Evolutionary conservation across 37 sponge, comb jelly and placozoan species (phyloP), one percentile per base, ranked within the genome.

Genomic region (Axinella damicornis): DNA sequence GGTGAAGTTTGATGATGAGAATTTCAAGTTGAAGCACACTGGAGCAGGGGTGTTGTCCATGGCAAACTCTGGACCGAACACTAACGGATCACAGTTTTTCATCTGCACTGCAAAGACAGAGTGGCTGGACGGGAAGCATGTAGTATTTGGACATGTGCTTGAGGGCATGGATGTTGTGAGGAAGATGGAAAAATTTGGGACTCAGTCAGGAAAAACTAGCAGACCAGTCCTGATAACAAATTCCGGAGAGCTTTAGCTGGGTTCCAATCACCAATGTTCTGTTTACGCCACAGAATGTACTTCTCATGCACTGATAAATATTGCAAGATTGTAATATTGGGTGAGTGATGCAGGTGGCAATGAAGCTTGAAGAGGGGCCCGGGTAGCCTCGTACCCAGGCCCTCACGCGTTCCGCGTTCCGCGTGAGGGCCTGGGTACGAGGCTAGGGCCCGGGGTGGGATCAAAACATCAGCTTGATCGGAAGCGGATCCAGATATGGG

Each of bases 61-160:
- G 98, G 98, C 98, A 22, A 97, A 97, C 56, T 87, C 92, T 78
- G 98, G 98, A 13, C 91, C 93, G 0, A 83, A 93, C 46, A 95
- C 98, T 18, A 97, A 97, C 55, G 89, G 98, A 9, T 97, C 96
- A 31, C 98, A 97, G 69, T 97, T 97, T 69, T 97, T 97, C 33
- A 82, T 97, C 14, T 85, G 88, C 65, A 71, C 78, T 11, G 96
- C 85, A 25, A 95, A 93, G 71, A 90, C 96, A 1, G 90, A 90
- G 4, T 97, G 95, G 96, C 58, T 95, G 75, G 96, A 97, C 85
- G 94, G 92, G 31, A 98, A 98, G 85, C 99, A 99, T 79, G 99
- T 99, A 1, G 99, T 99, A 65, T 99, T 99, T 91, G 99, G 99
- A 5, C 80, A 91, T 64, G 97, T 99, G 17, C 37, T 73, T 21